phyloP scores from a whole-genome alignment of 2,113 vertebrate genomes.

The Callithrix jacchus region DNA sequence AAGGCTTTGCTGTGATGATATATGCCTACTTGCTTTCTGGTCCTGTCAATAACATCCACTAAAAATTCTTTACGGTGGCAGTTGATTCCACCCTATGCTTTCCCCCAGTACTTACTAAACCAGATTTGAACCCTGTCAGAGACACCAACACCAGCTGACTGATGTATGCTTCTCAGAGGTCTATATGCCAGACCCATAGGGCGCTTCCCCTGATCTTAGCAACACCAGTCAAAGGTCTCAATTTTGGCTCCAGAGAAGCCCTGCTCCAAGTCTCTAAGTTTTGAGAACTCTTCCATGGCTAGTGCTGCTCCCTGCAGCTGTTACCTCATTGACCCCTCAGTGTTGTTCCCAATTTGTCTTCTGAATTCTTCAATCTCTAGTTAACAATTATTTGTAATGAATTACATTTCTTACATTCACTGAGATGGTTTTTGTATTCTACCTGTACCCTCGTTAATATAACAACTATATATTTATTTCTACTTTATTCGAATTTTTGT shows the following conservation, averaged over 20 bases:
- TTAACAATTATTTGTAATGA: neutral
- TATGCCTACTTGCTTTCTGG: neutral
- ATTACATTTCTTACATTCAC: neutral
- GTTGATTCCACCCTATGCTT: neutral
- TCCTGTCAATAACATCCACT: neutral
- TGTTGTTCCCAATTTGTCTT: neutral
- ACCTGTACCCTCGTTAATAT: neutral
- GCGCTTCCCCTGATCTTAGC: neutral
- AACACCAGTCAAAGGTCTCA: neutral
- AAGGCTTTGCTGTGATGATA: neutral
- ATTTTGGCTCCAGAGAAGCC: neutral
- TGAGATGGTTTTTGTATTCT: neutral
- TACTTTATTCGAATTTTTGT: neutral
- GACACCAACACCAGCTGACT: neutral
- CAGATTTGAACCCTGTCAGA: neutral
- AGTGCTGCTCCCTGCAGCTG: neutral
- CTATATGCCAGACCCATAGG: neutral
- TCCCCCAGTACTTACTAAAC: neutral
- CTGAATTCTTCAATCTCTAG: neutral
- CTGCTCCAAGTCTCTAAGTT: neutral
- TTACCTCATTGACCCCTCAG: neutral
- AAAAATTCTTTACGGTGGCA: neutral
- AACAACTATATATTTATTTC: conserved; percentile 5
- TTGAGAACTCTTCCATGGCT: neutral
- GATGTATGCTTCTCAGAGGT: neutral